Evolutionary conservation across 2,888 invertebrate species (phyloP), one percentile per base, ranked within the genome.

Genomic region (Halictus ligatus): DNA sequence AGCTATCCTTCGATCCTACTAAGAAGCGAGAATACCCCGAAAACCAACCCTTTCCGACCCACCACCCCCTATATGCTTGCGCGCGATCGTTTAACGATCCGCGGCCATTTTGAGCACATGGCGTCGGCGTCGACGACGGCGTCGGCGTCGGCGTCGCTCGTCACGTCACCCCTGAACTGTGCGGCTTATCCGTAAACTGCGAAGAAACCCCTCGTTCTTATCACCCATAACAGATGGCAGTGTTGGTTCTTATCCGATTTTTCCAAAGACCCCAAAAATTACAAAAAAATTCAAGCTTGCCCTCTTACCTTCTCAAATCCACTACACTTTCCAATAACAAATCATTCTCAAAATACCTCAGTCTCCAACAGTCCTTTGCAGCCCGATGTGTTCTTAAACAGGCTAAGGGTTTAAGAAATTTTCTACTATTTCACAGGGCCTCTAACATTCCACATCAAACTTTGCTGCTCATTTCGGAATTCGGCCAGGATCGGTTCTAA

Each of bases 151-250:
- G 82, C 89, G 91, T 92, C 89, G 92, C 92, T 90, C 90, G 92
- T 90, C 90, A 90, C 92, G 92, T 92, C 92, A 91, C 91, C 92
- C 92, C 91, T 87, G 81, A 82, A 81, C 82, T 83, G 83, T 89
- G 92, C 92, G 93, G 93, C 92, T 94, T 93, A 93, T 92, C 93
- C 92, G 90, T 92, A 93, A 93, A 94, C 93, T 92, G 92, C 92
- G 88, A 91, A 89, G 92, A 89, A 91, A 91, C 90, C 81, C 83
- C 77, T 92, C 92, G 91, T 94, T 94, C 94, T 91, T 92, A 93
- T 92, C 92, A 91, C 67, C 76, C 78, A 78, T 92, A 92, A 92
- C 89, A 94, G 94, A 94, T 94, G 94, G 94, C 94, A 91, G 89
- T 90, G 89, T 90, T 78, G 89, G 91, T 86, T 90, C 91, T 91